Conservation (phyloP, 2,888 invertebrate genomes). For the Tipula confusa region DNA sequence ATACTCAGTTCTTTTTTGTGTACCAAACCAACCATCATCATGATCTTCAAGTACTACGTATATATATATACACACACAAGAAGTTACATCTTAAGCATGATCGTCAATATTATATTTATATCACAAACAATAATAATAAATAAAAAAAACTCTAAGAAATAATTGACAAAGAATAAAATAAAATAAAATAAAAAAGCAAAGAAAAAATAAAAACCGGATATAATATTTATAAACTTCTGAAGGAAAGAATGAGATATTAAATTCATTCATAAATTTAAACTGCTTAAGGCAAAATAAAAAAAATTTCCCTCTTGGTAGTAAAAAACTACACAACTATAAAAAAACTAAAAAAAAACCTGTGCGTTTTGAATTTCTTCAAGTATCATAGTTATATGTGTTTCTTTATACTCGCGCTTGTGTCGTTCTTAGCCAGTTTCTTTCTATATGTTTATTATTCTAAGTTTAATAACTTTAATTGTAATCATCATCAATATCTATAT, state of each 20-base stretch:
- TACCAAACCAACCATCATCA: conserved; percentile 12
- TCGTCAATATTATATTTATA: conserved; percentile 25
- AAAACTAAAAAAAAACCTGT: conserved; percentile 3
- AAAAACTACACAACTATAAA: neutral
- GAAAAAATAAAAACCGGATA: conserved; percentile 5
- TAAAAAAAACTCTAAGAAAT: conserved; percentile 7
- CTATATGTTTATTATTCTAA: conserved; percentile 13
- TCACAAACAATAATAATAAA: conserved; percentile 25
- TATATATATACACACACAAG: neutral
- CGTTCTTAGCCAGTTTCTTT: conserved; percentile 5
- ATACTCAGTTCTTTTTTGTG: neutral
- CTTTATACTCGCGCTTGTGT: conserved; percentile 3
- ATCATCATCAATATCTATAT: neutral
- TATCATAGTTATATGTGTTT: neutral
- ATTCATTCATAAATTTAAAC: conserved; percentile 29
- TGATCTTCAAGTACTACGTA: neutral
- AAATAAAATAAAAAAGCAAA: too few species aligned
- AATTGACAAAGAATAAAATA: neutral
- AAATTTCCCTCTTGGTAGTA: conserved; percentile 14
- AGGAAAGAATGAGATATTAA: conserved; percentile 26
- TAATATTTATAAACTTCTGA: conserved; percentile 21
- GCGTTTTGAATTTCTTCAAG: conserved; percentile 20
- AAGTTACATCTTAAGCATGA: conserved; percentile 25
- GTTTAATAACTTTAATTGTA: conserved; percentile 25
- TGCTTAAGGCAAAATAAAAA: conserved; percentile 5